Conservation (phyloP, 2,797 vertebrate genomes). For the Sebastes trivittatus region DNA sequence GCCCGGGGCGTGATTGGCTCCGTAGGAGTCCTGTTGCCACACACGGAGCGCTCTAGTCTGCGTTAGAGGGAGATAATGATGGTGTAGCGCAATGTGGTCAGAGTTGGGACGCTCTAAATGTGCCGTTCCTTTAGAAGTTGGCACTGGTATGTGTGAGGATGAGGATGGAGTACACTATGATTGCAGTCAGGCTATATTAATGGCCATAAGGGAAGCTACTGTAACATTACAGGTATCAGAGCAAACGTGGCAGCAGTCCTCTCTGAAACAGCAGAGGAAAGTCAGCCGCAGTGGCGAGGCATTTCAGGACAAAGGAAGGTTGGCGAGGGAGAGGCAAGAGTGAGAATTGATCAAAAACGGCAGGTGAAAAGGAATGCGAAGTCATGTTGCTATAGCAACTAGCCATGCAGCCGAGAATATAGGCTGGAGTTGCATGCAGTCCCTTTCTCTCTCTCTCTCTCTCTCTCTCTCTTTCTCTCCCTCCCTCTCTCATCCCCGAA, state of each 20-base stretch:
- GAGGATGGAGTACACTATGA: neutral
- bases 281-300: conserved; percentile 51
- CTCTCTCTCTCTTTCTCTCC: conserved; percentile 11
- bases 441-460: conserved; percentile 11
- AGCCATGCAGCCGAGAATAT: conserved; percentile 69
- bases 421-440: conserved; percentile 61
- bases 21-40: conserved; percentile 26
- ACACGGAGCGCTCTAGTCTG: neutral
- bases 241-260: conserved; percentile 16
- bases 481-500: conserved; percentile 23
- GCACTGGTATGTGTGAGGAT: neutral
- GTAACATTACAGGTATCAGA: neutral
- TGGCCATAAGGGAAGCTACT: conserved; percentile 1
- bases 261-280: conserved; percentile 25
- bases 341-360: conserved; percentile 77
- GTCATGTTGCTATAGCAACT: conserved; percentile 83
- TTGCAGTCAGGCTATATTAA: conserved; percentile 13
- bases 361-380: conserved; percentile 81
- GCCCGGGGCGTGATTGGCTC: conserved; percentile 7
- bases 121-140: conserved; percentile 10
- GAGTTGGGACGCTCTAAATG: neutral
- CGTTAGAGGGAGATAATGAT: conserved; percentile 9
- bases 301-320: conserved; percentile 69
- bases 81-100: neutral
- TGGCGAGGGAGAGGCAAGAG: conserved; percentile 54